Evolutionary conservation across 2,113 vertebrate genomes (phyloP).

Genomic region (Marmota flaviventris): DNA sequence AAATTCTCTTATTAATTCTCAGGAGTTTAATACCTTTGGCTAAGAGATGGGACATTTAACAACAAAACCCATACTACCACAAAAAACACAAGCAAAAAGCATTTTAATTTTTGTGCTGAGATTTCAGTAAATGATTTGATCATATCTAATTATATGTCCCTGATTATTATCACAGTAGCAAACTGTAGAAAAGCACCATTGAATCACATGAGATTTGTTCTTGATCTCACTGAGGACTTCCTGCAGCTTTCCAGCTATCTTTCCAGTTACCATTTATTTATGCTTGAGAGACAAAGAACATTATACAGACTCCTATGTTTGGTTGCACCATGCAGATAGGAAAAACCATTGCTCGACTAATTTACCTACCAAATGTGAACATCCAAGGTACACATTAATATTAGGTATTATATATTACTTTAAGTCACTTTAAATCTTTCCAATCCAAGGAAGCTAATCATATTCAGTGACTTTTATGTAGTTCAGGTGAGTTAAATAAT

Average conservation of each 20-base stretch:
- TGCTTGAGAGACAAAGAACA: not conserved
- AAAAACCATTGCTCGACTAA: not conserved
- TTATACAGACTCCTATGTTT: not conserved
- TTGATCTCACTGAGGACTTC: not conserved
- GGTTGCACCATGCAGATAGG: not conserved
- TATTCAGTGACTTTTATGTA: not conserved
- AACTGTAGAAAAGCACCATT: not conserved
- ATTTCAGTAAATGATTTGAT: not conserved
- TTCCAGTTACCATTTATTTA: not conserved
- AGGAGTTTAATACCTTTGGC: not conserved
- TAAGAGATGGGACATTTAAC: not conserved
- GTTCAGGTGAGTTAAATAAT: not conserved
- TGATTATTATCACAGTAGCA: not conserved
- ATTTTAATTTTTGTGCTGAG: not conserved
- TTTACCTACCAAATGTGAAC: not conserved
- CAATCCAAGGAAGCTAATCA: not conserved
- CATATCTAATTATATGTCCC: not conserved
- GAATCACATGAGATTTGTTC: not conserved
- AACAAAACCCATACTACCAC: not conserved
- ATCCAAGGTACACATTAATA: not conserved
- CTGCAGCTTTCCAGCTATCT: not conserved
- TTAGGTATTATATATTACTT: not conserved
- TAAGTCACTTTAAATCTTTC: not conserved
- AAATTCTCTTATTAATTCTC: not conserved
- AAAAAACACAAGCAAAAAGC: not conserved